Percentiles rank a stretch among this genome's conserved stretches.
phyloP scores from a whole-genome alignment of 1,140 invertebrate species.

The Megathymus violae region DNA sequence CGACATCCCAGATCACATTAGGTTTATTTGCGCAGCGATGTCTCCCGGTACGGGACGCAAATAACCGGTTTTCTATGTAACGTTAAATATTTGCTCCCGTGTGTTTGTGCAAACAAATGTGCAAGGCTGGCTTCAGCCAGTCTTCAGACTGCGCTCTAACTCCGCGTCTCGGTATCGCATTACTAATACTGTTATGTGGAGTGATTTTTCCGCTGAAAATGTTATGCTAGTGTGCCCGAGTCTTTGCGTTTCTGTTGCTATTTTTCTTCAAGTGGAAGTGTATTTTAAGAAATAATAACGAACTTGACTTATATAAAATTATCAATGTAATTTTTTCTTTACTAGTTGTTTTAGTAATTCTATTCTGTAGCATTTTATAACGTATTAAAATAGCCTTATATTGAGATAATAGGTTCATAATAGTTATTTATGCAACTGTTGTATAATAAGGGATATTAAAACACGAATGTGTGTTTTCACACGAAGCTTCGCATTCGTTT shows the following conservation, averaged over 20 bases:
- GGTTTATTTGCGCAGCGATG: slow-evolving; percentile 49
- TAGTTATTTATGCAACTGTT: too few relatives aligned
- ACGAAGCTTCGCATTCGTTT: too few relatives aligned
- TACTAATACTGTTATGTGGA: slow-evolving; percentile 43
- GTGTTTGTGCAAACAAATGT: slow-evolving; percentile 58
- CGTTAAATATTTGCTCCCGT: slow-evolving; percentile 57
- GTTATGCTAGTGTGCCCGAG: slow-evolving; percentile 14
- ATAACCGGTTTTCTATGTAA: slow-evolving; percentile 58
- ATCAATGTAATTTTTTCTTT: too few relatives aligned
- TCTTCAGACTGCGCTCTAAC: slow-evolving; percentile 42
- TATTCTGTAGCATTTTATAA: too few relatives aligned
- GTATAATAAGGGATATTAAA: too few relatives aligned
- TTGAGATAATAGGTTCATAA: too few relatives aligned
- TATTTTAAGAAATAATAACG: slow-evolving; percentile 2
- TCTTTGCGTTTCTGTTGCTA: slow-evolving; percentile 5
- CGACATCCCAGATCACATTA: slow-evolving; percentile 51
- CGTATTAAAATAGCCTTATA: too few relatives aligned
- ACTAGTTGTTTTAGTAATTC: too few relatives aligned
- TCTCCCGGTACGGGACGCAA: slow-evolving; percentile 44
- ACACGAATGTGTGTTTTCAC: too few relatives aligned
- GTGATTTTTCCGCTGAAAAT: slow-evolving; percentile 41
- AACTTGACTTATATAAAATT: not conserved
- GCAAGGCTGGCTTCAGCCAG: slow-evolving; percentile 47
- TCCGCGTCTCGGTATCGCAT: slow-evolving; percentile 41
- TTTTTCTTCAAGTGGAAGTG: slow-evolving; percentile 16